phyloP scores from a whole-genome alignment of 2,888 invertebrate species.

The Agrochola lota region DNA sequence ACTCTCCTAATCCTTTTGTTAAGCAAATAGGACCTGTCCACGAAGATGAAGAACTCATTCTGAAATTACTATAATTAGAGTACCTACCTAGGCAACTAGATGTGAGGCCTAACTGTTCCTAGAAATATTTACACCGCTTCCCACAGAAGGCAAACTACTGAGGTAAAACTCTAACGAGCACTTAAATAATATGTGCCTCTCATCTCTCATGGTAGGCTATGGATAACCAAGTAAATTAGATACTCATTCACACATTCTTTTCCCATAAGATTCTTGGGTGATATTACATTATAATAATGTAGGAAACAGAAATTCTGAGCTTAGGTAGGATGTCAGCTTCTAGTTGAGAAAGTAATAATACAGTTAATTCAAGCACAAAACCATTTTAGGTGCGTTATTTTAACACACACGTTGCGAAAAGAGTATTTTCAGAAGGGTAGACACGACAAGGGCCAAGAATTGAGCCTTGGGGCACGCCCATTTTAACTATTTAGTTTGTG shows the following conservation, averaged over 20 bases:
- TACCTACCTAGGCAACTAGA: constrained; percentile 21
- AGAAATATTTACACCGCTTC: constrained; percentile 48
- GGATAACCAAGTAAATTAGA: constrained; percentile 49
- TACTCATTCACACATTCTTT: constrained; percentile 62
- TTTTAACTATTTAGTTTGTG: too few relatives aligned
- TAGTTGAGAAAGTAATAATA: constrained; percentile 3
- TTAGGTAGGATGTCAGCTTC: not conserved
- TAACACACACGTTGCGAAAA: not conserved
- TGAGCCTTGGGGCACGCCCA: constrained; percentile 10
- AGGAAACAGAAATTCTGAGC: constrained; percentile 21
- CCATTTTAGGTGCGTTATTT: not conserved
- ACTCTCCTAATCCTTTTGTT: constrained; percentile 38
- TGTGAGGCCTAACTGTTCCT: constrained; percentile 43
- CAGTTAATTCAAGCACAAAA: not conserved
- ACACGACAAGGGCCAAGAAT: not conserved
- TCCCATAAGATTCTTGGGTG: constrained; percentile 56
- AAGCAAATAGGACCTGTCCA: constrained; percentile 32
- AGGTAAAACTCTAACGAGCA: constrained; percentile 54
- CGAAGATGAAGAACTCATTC: constrained; percentile 49
- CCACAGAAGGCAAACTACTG: constrained; percentile 42
- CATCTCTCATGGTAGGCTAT: constrained; percentile 35
- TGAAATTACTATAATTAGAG: constrained; percentile 49
- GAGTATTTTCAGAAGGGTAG: not conserved
- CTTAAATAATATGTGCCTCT: constrained; percentile 51
- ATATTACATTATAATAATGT: constrained; percentile 50